Evolutionary conservation across 1,140 invertebrate genomes (phyloP), one percentile per base, ranked within the genome.

Genomic region (Ips typographus): DNA sequence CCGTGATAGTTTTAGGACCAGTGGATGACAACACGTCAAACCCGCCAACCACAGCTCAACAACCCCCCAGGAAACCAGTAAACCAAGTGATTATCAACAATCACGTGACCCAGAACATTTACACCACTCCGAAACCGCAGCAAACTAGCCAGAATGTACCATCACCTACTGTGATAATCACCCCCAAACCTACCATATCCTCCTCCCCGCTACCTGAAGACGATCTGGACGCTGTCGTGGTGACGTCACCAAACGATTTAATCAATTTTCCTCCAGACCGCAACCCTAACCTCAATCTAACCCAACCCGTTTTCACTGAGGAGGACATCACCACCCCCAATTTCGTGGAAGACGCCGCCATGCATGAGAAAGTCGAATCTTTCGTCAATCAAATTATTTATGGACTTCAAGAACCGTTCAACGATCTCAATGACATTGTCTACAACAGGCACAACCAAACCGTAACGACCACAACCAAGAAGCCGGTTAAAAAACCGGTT

Each of bases 341-440:
- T 1, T 88, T 91, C 61, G 84, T 90, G 63, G 89, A 91, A 76
- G 91, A 93, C 72, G 87, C 88, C 1, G 86, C 87, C 56, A 78
- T 93, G 5, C 89, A 90, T 67, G 86, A 90, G 5, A 93, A 93
- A 81, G 89, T 94, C 72, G 90, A 92, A 73, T 83, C 87, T 0
- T 90, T 94, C 75, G 91, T 94, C 0, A 88, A 90, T 74, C 92
- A 93, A 77, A 90, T 93, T 22, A 90, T 93, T 4, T 86, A 91
- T 70, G 92, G 90, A 36, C 80, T 94, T 1, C 90, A 92, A 79
- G 90, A 87, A 8, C 92, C 92, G 38, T 93, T 94, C 76, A 86
- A 91, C 70, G 89, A 90, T 59, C 76, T 93, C 7, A 90, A 91
- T 70, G 90, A 93, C 70, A 87, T 93, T 51, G 88, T 93, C 3